A percentile compares a stretch with the other conserved stretches of the same genome.
Evolutionary conservation across 1,140 invertebrate genomes (phyloP).

Genomic region (Charaxes varanes): DNA sequence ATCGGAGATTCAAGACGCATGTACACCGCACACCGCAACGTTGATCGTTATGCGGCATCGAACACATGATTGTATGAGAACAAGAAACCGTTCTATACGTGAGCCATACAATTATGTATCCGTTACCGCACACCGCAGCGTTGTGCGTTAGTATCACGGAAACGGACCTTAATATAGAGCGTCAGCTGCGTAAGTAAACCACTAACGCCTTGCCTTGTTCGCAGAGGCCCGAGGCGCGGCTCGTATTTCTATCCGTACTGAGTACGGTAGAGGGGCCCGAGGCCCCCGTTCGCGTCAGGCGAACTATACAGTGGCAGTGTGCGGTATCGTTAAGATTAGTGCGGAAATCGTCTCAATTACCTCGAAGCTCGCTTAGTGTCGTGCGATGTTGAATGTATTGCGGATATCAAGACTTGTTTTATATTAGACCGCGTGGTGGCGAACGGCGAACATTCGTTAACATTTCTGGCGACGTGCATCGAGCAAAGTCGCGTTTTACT

Average conservation of each 20-base stretch:
- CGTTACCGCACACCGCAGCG: too few species aligned
- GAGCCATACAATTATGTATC: too few species aligned
- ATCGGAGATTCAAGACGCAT: too few species aligned
- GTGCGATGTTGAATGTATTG: neutral
- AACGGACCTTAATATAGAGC: too few species aligned
- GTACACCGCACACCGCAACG: too few species aligned
- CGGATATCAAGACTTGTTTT: neutral
- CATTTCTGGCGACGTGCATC: neutral
- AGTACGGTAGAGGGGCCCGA: conserved; percentile 52
- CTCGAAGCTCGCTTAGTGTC: conserved; percentile 5
- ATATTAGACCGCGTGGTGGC: neutral
- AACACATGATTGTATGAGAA: too few species aligned
- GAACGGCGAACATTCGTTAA: neutral
- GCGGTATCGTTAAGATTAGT: conserved; percentile 29
- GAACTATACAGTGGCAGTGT: conserved; percentile 29
- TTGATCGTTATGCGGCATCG: too few species aligned
- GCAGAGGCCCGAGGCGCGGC: conserved; percentile 58
- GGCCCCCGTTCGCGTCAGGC: conserved; percentile 26
- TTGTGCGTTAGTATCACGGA: too few species aligned
- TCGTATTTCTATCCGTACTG: conserved; percentile 59
- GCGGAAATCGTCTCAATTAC: conserved; percentile 15
- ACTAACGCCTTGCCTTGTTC: conserved; percentile 50
- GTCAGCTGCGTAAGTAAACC: conserved; percentile 1
- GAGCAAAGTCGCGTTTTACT: conserved; percentile 5
- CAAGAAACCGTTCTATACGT: too few species aligned